Evolutionary conservation across 2,113 vertebrate species (phyloP).

Genomic region (Actinemys pallida): DNA sequence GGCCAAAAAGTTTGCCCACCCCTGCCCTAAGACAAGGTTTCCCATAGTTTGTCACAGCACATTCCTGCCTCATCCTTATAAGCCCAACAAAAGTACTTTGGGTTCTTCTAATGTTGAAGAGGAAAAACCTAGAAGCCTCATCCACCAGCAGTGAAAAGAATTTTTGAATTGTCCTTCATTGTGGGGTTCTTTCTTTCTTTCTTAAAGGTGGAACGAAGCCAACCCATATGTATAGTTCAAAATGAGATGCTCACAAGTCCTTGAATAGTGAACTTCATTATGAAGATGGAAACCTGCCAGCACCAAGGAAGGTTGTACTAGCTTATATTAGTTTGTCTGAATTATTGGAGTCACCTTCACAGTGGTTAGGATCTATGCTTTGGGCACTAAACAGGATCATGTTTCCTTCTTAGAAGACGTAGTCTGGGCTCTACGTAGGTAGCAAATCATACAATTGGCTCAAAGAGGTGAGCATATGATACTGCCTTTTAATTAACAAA

Average conservation of each 20-base stretch:
- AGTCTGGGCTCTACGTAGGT: not conserved
- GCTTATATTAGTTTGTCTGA: constrained; percentile 50
- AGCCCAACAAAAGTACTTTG: not conserved
- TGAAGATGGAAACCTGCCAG: constrained; percentile 59
- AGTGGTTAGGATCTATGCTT: not conserved
- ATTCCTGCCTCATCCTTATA: not conserved
- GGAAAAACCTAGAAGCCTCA: not conserved
- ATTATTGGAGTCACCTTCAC: constrained; percentile 53
- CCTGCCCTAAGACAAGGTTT: not conserved
- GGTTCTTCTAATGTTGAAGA: not conserved
- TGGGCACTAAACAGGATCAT: not conserved
- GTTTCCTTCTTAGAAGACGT: constrained; percentile 20
- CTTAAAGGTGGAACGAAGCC: constrained; percentile 10
- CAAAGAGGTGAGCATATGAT: not conserved
- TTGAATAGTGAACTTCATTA: constrained; percentile 61
- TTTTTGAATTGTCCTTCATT: constrained; percentile 50
- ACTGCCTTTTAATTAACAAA: constrained; percentile 52
- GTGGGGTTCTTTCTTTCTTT: not conserved
- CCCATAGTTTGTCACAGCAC: not conserved
- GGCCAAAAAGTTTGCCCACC: too few relatives aligned
- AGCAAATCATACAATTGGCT: constrained; percentile 5
- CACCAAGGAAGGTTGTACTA: not conserved
- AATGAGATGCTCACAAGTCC: constrained; percentile 30
- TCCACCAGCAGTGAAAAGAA: not conserved
- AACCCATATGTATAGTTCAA: not conserved